Conservation (phyloP, 2,888 invertebrate species). For the Phania funesta region DNA sequence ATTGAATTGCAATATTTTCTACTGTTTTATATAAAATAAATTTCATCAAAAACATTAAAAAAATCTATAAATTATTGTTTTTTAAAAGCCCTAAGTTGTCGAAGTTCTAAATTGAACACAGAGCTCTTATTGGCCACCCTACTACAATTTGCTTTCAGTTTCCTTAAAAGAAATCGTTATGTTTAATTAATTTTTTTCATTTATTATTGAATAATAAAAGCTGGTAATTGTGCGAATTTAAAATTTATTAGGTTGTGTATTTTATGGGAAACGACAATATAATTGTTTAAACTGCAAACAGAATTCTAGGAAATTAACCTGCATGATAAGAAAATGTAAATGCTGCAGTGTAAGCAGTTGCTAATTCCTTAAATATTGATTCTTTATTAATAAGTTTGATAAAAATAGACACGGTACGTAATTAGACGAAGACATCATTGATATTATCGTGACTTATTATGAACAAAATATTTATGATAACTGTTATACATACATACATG, state of each 20-base stretch:
- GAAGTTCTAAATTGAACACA: too few relatives aligned
- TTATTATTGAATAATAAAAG: conserved; percentile 4
- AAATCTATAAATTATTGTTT: too few relatives aligned
- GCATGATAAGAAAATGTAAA: conserved; percentile 36
- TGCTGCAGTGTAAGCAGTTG: background rate
- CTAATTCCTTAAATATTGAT: background rate
- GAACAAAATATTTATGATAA: background rate
- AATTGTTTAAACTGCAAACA: conserved; percentile 9
- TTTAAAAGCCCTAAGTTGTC: too few relatives aligned
- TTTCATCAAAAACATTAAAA: too few relatives aligned
- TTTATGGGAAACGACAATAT: conserved; percentile 12
- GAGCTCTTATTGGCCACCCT: too few relatives aligned
- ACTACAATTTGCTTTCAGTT: too few relatives aligned
- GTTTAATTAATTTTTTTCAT: too few relatives aligned
- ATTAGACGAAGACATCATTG: conserved; percentile 1
- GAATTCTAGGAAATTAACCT: conserved; percentile 21
- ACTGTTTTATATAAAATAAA: too few relatives aligned
- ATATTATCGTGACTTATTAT: background rate
- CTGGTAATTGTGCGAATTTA: conserved; percentile 19
- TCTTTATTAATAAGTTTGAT: conserved; percentile 14
- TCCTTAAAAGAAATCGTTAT: too few relatives aligned
- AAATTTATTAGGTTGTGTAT: conserved; percentile 1
- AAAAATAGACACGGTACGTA: conserved; percentile 26
- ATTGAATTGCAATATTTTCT: too few relatives aligned
- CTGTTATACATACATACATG: too few relatives aligned